Conservation (phyloP, 1,140 invertebrate species). For the Brachionus plicatilis region DNA sequence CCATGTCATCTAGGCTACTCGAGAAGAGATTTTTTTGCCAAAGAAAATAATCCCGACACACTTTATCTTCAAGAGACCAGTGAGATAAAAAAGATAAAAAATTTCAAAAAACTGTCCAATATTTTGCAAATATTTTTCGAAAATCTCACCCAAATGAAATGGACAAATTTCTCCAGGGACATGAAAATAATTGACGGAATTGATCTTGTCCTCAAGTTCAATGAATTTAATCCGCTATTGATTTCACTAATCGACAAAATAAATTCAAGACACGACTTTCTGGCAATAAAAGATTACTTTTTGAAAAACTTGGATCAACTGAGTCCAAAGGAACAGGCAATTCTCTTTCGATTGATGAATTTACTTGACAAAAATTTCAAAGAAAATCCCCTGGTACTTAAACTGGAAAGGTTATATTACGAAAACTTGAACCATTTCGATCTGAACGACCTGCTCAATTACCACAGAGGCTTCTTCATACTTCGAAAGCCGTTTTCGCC, state of each 20-base stretch:
- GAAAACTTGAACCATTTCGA: background rate
- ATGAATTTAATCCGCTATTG: background rate
- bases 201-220: background rate
- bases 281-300: background rate
- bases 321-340: background rate
- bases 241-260: background rate
- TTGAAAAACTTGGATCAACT: background rate
- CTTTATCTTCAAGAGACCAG: background rate
- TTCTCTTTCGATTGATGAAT: constrained; percentile 1
- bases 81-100: constrained; percentile 11
- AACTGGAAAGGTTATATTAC: background rate
- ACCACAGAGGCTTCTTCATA: background rate
- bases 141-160: background rate
- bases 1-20: background rate
- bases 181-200: background rate
- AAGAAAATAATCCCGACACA: background rate
- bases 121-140: background rate
- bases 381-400: background rate
- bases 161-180: background rate
- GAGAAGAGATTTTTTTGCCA: background rate
- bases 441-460: constrained; percentile 3
- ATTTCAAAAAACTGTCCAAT: constrained; percentile 3
- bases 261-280: background rate
- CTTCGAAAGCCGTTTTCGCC: background rate
- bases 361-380: constrained; percentile 10